Percentiles rank a stretch among this genome's conserved stretches.
These are phyloP conservation scores for Drosophila sechellia DNA, from an alignment of 1,140 invertebrate species.

Conservation along the genomic window DNA sequence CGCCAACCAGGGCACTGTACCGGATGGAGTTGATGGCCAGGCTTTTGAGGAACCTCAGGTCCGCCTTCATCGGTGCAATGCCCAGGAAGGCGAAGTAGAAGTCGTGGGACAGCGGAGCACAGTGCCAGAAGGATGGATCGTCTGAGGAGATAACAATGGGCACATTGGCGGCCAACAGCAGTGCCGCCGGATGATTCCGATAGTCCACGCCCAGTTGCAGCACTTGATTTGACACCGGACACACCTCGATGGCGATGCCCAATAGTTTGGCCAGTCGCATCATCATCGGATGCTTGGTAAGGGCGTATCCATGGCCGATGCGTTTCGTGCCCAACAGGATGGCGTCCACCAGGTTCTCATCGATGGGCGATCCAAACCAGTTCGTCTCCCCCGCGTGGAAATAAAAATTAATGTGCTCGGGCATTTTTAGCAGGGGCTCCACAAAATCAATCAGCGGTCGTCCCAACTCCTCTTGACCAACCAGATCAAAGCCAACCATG, in stretches of 20 bases:
- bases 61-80: conserved; percentile 88
- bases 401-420: conserved; percentile 87
- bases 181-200: conserved; percentile 91
- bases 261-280: conserved; percentile 86
- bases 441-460: conserved; percentile 87
- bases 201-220: conserved; percentile 90
- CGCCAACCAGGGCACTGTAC: conserved; percentile 85
- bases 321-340: conserved; percentile 90
- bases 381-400: conserved; percentile 94
- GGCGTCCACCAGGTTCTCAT: conserved; percentile 92
- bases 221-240: conserved; percentile 92
- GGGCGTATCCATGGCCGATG: conserved; percentile 89
- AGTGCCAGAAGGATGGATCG: conserved; percentile 91
- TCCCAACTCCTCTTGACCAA: conserved; percentile 90
- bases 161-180: conserved; percentile 87
- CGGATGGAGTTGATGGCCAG: conserved; percentile 91
- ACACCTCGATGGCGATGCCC: conserved; percentile 91
- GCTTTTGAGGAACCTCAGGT: conserved; percentile 90
- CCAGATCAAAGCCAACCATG: conserved; percentile 89
- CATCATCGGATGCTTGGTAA: conserved; percentile 90
- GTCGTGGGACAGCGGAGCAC: conserved; percentile 90
- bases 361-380: conserved; percentile 87
- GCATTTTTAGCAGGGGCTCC: conserved; percentile 85
- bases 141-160: conserved; percentile 88
- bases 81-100: conserved; percentile 93